Percentiles rank a stretch among this genome's conserved stretches.
phyloP scores from a whole-genome alignment of 30 jellyfish, hydroid and myxozoan species.

The Rhopilema esculentum region DNA sequence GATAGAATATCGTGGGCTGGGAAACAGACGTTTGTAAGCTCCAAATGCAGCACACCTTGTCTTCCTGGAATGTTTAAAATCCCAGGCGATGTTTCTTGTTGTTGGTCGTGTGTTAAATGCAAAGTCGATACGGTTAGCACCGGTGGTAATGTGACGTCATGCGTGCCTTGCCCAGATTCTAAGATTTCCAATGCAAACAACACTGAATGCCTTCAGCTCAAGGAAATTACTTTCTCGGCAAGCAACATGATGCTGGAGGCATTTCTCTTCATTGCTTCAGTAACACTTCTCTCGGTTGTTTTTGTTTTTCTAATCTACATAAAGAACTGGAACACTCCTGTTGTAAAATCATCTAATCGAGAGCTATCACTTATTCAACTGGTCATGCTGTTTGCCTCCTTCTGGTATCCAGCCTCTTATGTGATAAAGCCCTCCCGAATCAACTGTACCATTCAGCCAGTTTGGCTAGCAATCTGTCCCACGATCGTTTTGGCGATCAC shows the following conservation, averaged over 20 bases:
- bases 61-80: conserved; percentile 72
- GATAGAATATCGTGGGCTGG: conserved; percentile 4
- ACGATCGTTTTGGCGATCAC: conserved; percentile 67
- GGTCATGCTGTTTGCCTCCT: conserved; percentile 46
- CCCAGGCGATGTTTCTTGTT: conserved; percentile 62
- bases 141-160: conserved; percentile 13
- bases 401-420: conserved; percentile 67
- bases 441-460: conserved; percentile 56
- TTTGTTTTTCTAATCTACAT: conserved; percentile 51
- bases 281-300: conserved; percentile 52
- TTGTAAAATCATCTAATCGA: conserved; percentile 88
- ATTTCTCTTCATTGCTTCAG: conserved; percentile 17
- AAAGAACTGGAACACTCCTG: conserved; percentile 84
- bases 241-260: conserved; percentile 28
- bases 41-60: conserved; percentile 72
- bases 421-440: conserved; percentile 30
- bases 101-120: conserved; percentile 85
- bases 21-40: neutral
- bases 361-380: conserved; percentile 77
- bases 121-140: conserved; percentile 24
- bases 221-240: conserved; percentile 32
- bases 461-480: conserved; percentile 64
- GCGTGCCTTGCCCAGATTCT: conserved; percentile 61
- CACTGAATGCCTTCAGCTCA: conserved; percentile 59
- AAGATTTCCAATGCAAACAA: conserved; percentile 59